These are phyloP conservation scores for Pyrgus malvae DNA, from an alignment of 2,888 invertebrate species.

Conservation along the genomic window DNA sequence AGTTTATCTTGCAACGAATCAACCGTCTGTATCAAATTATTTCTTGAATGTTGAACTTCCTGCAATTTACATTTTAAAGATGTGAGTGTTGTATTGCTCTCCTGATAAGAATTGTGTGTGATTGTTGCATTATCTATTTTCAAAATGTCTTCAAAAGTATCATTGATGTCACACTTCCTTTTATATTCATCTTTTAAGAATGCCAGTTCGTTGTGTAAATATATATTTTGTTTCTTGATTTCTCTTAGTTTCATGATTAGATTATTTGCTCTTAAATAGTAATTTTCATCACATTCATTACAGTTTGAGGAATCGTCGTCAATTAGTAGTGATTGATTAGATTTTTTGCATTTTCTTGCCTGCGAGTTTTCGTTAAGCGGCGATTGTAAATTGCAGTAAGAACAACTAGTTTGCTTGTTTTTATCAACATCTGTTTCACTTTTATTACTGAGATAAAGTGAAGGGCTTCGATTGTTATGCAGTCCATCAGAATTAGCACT, in stretches of 20 bases:
- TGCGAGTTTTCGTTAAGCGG: slow-evolving; percentile 31
- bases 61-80: slow-evolving; percentile 54
- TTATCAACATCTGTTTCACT: slow-evolving; percentile 28
- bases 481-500: slow-evolving; percentile 43
- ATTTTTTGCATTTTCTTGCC: slow-evolving; percentile 8
- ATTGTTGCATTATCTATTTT: slow-evolving; percentile 52
- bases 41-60: slow-evolving; percentile 55
- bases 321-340: too few species aligned
- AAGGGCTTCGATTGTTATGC: slow-evolving; percentile 40
- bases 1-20: slow-evolving; percentile 51
- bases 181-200: slow-evolving; percentile 50
- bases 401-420: slow-evolving; percentile 6
- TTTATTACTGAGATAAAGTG: slow-evolving; percentile 40
- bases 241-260: slow-evolving; percentile 63
- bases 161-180: slow-evolving; percentile 34
- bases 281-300: slow-evolving; percentile 39
- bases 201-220: slow-evolving; percentile 55
- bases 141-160: slow-evolving; percentile 32
- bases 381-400: neutral
- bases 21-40: slow-evolving; percentile 51
- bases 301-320: slow-evolving; percentile 11
- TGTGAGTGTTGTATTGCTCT: slow-evolving; percentile 47
- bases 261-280: slow-evolving; percentile 56
- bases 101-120: slow-evolving; percentile 39
- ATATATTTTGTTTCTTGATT: slow-evolving; percentile 63